Conservation (phyloP, 2,888 invertebrate genomes). For the Smittia aterrima region DNA sequence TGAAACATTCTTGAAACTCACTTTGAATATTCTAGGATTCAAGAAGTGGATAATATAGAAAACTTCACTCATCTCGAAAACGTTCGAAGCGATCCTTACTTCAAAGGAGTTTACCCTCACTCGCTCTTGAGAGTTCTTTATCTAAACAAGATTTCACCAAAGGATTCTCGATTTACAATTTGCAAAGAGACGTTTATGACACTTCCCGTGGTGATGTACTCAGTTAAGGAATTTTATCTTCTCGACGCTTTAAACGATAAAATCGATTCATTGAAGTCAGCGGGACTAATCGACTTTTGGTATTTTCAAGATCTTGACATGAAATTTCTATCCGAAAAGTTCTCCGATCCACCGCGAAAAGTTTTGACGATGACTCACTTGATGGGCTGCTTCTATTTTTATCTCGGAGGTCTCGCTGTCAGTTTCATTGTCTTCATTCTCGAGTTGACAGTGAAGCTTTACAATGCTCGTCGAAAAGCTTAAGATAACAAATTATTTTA, state of each 20-base stretch:
- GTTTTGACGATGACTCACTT: background rate
- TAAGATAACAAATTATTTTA: too few species aligned
- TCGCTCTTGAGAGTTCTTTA: background rate
- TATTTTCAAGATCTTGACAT: background rate
- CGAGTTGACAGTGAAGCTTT: too few species aligned
- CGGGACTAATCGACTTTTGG: slow-evolving; percentile 28
- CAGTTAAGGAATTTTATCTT: slow-evolving; percentile 2
- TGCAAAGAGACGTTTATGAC: slow-evolving; percentile 18
- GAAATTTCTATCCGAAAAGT: background rate
- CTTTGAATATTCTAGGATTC: background rate
- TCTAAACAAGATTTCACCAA: background rate
- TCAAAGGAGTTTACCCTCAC: background rate
- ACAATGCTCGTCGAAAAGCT: too few species aligned
- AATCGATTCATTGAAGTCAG: background rate
- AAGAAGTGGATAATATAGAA: background rate
- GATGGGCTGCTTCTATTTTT: background rate
- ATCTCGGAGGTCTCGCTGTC: too few species aligned
- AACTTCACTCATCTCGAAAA: too few species aligned
- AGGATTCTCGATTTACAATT: background rate
- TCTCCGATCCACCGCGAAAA: background rate
- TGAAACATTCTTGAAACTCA: background rate
- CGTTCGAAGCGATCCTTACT: background rate
- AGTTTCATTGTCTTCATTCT: too few species aligned
- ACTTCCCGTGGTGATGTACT: slow-evolving; percentile 20
- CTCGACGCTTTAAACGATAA: slow-evolving; percentile 6